phyloP scores from a whole-genome alignment of 1,140 invertebrate genomes.

The Drosophila erecta region DNA sequence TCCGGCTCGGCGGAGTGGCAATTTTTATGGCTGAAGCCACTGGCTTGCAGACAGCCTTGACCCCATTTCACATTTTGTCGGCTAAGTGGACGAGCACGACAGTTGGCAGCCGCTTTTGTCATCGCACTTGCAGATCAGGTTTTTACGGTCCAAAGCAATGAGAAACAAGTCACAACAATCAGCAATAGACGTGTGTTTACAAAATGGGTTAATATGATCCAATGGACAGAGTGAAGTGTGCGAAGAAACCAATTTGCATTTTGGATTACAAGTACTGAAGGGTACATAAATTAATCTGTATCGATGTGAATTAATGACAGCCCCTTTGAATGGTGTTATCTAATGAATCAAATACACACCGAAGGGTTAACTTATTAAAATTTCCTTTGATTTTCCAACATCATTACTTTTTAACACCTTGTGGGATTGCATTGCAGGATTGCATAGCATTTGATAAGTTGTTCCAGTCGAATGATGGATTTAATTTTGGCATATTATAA shows the following conservation, averaged over 20 bases:
- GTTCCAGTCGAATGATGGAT: too few relatives aligned
- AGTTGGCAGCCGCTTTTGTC: slow-evolving; percentile 28
- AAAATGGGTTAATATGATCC: background rate
- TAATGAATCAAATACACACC: too few relatives aligned
- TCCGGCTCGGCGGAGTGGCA: slow-evolving; percentile 16
- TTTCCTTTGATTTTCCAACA: too few relatives aligned
- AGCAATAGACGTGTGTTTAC: background rate
- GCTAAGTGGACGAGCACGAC: slow-evolving; percentile 70
- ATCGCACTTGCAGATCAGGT: slow-evolving; percentile 45
- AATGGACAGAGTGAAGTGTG: background rate
- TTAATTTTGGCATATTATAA: background rate
- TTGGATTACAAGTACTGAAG: background rate
- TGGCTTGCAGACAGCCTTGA: slow-evolving; percentile 62
- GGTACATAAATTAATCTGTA: background rate
- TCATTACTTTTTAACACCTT: too few relatives aligned
- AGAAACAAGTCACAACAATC: slow-evolving; percentile 9
- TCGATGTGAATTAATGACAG: background rate
- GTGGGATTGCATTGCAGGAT: too few relatives aligned
- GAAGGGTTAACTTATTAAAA: too few relatives aligned
- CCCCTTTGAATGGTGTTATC: too few relatives aligned
- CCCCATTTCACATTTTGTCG: slow-evolving; percentile 57
- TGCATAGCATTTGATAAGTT: too few relatives aligned
- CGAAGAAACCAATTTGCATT: background rate
- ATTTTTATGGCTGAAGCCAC: slow-evolving; percentile 39
- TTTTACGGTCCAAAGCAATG: slow-evolving; percentile 38